phyloP scores from a whole-genome alignment of 2,113 vertebrate genomes.

The Spea multiplicata region DNA sequence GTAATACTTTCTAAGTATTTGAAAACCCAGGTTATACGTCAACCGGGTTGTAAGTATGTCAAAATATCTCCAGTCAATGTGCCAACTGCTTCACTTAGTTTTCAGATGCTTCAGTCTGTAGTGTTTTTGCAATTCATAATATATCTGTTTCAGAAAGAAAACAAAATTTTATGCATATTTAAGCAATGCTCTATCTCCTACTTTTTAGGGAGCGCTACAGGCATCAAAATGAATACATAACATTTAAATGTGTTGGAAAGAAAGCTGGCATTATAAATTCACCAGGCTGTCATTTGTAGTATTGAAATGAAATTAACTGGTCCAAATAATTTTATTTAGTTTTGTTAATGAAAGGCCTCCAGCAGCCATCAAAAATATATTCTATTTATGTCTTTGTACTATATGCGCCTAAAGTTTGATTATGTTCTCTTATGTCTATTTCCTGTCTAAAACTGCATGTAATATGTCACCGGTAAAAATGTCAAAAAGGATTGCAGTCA shows the following conservation, averaged over 20 bases:
- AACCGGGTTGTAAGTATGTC: conserved; percentile 11
- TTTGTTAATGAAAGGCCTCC: background rate
- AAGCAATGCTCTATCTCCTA: background rate
- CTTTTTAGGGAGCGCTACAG: background rate
- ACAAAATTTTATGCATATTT: conserved; percentile 7
- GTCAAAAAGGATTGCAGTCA: background rate
- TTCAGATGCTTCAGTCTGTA: conserved; percentile 2
- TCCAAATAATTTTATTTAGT: background rate
- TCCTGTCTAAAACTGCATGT: conserved; percentile 2
- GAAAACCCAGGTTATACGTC: conserved; percentile 8
- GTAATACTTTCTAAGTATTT: conserved; percentile 3
- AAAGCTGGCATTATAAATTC: background rate
- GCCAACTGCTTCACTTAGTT: conserved; percentile 20
- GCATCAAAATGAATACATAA: background rate
- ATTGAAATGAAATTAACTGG: background rate
- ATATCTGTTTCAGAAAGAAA: conserved; percentile 9
- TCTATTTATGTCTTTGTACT: background rate
- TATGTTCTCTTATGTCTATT: background rate
- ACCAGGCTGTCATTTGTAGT: background rate
- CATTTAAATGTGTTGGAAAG: background rate
- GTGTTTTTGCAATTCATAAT: conserved; percentile 16
- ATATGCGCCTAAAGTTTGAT: background rate
- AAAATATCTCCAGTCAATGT: conserved; percentile 3
- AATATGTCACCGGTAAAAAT: conserved; percentile 20
- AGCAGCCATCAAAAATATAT: background rate